A percentile compares a stretch with the other conserved stretches of the same genome.
Conservation (phyloP, 2,113 vertebrate genomes). For the Bufo gargarizans region DNA sequence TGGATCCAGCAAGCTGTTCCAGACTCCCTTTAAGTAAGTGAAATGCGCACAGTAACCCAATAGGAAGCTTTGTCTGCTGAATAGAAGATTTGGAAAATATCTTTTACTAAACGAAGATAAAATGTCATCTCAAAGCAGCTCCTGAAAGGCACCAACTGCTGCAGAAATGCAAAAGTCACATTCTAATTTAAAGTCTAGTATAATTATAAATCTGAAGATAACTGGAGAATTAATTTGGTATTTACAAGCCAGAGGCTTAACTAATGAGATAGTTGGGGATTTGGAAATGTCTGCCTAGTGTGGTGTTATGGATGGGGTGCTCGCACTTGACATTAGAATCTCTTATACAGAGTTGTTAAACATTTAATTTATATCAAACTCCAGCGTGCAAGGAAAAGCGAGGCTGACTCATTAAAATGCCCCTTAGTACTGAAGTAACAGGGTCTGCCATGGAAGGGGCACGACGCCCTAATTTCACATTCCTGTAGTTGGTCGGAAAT, state of each 20-base stretch:
- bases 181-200: conserved; percentile 40
- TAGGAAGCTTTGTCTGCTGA: neutral
- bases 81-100: neutral
- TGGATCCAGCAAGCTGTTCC: no score
- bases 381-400: neutral
- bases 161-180: conserved; percentile 30
- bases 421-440: neutral
- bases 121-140: neutral
- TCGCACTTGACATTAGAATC: conserved; percentile 42
- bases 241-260: conserved; percentile 49
- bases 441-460: no score
- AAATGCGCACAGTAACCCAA: neutral
- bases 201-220: conserved; percentile 52
- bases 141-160: neutral
- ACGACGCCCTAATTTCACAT: no score
- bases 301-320: conserved; percentile 38
- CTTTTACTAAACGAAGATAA: neutral
- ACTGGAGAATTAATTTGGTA: conserved; percentile 38
- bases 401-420: conserved; percentile 13
- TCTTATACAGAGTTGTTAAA: conserved; percentile 48
- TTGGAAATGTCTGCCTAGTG: conserved; percentile 31
- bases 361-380: conserved; percentile 47
- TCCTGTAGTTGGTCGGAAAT: no score
- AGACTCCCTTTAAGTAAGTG: neutral
- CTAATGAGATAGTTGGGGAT: conserved; percentile 52